These are phyloP conservation scores for Mastomys natalensis DNA, from an alignment of 2,113 vertebrate species.

Conservation along the genomic window DNA sequence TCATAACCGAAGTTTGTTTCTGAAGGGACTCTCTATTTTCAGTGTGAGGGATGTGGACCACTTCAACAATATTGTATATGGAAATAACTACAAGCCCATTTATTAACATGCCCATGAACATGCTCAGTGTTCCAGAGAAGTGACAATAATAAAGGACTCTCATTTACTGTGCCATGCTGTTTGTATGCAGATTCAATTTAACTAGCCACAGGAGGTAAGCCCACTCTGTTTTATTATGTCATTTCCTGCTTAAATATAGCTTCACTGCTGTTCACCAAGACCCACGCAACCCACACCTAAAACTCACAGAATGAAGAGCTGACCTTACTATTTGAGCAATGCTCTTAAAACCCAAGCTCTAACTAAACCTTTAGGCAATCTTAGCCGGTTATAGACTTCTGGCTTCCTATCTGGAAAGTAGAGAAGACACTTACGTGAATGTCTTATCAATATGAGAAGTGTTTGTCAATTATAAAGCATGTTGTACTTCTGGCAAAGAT, in stretches of 20 bases:
- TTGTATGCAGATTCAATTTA: background rate
- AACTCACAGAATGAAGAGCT: background rate
- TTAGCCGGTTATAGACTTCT: background rate
- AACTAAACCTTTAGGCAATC: background rate
- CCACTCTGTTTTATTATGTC: background rate
- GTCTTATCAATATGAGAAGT: constrained; percentile 2
- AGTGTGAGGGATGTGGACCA: background rate
- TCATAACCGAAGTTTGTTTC: background rate
- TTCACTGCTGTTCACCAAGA: background rate
- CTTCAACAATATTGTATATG: background rate
- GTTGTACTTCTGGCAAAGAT: background rate
- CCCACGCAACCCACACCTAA: background rate
- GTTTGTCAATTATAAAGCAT: constrained; percentile 21
- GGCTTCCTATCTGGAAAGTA: background rate
- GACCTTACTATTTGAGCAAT: background rate
- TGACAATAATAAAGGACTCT: background rate
- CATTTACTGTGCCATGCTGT: background rate
- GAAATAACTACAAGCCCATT: background rate
- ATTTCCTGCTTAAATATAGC: background rate
- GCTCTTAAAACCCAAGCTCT: background rate
- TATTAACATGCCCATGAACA: background rate
- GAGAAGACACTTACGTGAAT: background rate
- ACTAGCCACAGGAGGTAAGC: background rate
- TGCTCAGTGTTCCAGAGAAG: background rate
- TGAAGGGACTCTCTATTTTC: background rate